These are phyloP conservation scores for Ormyrus labotus DNA, from an alignment of 2,888 invertebrate genomes.

Conservation along the genomic window DNA sequence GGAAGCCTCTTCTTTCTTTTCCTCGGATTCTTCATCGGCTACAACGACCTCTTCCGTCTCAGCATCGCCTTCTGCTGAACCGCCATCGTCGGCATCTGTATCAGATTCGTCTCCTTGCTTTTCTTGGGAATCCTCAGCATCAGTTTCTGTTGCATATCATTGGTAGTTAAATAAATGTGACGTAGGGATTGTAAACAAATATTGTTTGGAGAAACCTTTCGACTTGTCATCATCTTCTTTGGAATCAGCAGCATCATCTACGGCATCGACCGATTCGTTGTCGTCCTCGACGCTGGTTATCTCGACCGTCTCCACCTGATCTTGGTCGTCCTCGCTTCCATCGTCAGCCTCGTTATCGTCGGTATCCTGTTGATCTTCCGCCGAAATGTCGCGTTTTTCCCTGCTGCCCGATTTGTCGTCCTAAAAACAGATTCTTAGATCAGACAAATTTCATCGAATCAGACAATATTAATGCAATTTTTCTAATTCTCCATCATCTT, in stretches of 20 bases:
- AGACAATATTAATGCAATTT: too few species aligned
- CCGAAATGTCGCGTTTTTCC: constrained; percentile 57
- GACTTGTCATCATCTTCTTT: constrained; percentile 45
- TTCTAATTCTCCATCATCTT: too few species aligned
- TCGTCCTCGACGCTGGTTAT: constrained; percentile 52
- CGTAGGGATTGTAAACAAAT: too few species aligned
- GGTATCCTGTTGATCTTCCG: constrained; percentile 53
- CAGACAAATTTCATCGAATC: too few species aligned
- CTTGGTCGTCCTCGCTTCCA: constrained; percentile 57
- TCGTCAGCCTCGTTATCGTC: constrained; percentile 43
- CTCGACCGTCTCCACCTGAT: constrained; percentile 56
- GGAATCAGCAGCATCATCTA: constrained; percentile 27
- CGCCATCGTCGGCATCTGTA: constrained; percentile 14
- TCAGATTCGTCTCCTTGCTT: constrained; percentile 12
- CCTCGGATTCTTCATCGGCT: constrained; percentile 40
- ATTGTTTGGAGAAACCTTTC: constrained; percentile 2
- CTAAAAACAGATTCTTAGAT: constrained; percentile 27
- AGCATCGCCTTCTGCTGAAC: constrained; percentile 26
- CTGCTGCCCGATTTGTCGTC: constrained; percentile 60
- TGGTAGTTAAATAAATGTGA: neutral
- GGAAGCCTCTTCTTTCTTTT: constrained; percentile 54
- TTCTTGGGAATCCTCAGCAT: constrained; percentile 37
- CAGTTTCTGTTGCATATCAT: constrained; percentile 19
- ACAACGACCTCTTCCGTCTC: constrained; percentile 4
- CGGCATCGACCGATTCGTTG: constrained; percentile 5